phyloP scores from a whole-genome alignment of 2,113 vertebrate genomes.

The Plecturocebus donacophilus region DNA sequence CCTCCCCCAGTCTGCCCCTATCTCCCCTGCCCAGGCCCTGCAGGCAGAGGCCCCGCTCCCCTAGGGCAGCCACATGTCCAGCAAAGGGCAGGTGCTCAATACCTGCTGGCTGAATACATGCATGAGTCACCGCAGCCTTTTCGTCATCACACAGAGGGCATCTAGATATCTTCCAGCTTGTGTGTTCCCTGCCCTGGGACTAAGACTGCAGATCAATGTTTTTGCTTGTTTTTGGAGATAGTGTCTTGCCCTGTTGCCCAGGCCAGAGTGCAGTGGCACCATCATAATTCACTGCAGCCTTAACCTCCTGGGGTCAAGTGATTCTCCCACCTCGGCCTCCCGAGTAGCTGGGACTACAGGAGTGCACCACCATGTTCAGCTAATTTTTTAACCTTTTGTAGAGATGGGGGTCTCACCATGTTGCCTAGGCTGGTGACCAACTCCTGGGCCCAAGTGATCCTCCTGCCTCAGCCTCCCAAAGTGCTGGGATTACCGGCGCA shows the following conservation, averaged over 20 bases:
- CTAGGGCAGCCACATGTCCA: neutral
- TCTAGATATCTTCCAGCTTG: neutral
- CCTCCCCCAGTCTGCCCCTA: too few relatives aligned
- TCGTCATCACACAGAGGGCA: neutral
- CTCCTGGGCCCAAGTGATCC: neutral
- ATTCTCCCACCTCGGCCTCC: neutral
- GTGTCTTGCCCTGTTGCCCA: neutral
- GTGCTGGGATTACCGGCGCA: neutral
- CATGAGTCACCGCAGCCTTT: neutral
- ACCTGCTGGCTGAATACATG: neutral
- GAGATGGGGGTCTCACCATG: neutral
- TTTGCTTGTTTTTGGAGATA: neutral
- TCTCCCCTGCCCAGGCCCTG: too few relatives aligned
- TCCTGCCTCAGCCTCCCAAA: neutral
- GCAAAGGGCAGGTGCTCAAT: rapidly evolving
- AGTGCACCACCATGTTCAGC: neutral
- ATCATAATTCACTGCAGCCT: neutral
- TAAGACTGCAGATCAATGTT: too few relatives aligned
- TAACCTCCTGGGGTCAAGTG: neutral
- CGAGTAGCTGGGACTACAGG: neutral
- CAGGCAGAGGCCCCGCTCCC: too few relatives aligned
- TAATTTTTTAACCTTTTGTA: neutral
- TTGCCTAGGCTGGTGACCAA: neutral
- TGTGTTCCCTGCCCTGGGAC: neutral
- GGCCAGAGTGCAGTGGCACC: neutral